Conservation (phyloP, 2,888 invertebrate species). For the Embidobia sp. region DNA sequence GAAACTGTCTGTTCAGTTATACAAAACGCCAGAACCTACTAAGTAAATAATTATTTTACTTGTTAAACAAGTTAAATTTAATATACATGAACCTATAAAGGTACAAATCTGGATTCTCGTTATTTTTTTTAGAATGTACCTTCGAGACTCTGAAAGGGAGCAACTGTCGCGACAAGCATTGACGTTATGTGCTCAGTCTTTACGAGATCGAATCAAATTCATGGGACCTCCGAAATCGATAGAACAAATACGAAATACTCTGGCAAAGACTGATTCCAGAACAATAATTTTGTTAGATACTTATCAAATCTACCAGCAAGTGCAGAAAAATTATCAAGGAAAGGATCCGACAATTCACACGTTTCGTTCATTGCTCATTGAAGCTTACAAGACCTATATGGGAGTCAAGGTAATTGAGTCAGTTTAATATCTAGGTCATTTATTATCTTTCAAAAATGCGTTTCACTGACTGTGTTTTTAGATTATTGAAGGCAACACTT, state of each 20-base stretch:
- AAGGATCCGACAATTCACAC: conserved; percentile 83
- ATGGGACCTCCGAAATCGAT: conserved; percentile 74
- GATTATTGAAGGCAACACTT: conserved; percentile 85
- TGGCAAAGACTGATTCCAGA: conserved; percentile 75
- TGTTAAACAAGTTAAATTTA: too few species aligned
- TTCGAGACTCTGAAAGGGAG: conserved; percentile 92
- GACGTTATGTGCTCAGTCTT: conserved; percentile 87
- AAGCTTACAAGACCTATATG: conserved; percentile 87
- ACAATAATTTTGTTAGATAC: conserved; percentile 83
- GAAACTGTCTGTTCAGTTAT: conserved; percentile 90
- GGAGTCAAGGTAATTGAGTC: conserved; percentile 84
- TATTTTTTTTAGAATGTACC: conserved; percentile 85
- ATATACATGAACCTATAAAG: too few species aligned
- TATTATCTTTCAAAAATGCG: too few species aligned
- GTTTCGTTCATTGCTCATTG: conserved; percentile 86
- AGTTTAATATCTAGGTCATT: too few species aligned
- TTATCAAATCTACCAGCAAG: conserved; percentile 87
- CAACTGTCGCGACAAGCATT: conserved; percentile 91
- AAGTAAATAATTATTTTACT: conserved; percentile 87
- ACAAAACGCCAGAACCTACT: conserved; percentile 91
- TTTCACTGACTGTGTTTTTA: too few species aligned
- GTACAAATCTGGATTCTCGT: too few species aligned
- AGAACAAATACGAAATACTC: conserved; percentile 69
- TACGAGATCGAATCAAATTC: conserved; percentile 85
- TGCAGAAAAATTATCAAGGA: conserved; percentile 84